Percentiles rank a stretch among this genome's conserved stretches.
These are phyloP conservation scores for Leptinotarsa defecta DNA, from an alignment of 1,140 invertebrate species.

Conservation along the genomic window DNA sequence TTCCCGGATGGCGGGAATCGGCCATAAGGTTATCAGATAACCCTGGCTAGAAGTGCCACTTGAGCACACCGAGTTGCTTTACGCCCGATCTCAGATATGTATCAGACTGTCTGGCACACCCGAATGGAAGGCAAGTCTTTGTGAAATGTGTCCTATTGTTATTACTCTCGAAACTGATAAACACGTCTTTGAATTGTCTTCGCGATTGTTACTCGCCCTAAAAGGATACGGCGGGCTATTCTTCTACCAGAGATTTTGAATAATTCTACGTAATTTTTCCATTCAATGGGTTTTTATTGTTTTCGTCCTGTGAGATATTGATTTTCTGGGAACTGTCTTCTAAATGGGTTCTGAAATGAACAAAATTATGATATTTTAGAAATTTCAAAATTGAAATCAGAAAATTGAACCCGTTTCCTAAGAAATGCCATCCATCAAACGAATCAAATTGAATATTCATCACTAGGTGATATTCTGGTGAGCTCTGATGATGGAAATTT, in stretches of 20 bases:
- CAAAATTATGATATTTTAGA: no score
- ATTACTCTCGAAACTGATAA: slow-evolving; percentile 20
- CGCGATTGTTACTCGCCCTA: slow-evolving; percentile 10
- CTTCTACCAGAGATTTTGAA: neutral
- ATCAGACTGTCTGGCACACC: slow-evolving; percentile 13
- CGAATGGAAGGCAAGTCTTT: slow-evolving; percentile 17
- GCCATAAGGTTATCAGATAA: slow-evolving; percentile 31
- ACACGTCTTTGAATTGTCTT: slow-evolving; percentile 24
- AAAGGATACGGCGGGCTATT: neutral
- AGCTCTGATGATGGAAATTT: no score
- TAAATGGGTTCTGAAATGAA: no score
- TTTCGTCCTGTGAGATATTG: no score
- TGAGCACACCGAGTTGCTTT: slow-evolving; percentile 20
- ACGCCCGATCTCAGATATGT: slow-evolving; percentile 27
- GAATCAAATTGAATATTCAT: no score
- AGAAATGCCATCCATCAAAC: no score
- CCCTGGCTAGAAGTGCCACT: slow-evolving; percentile 20
- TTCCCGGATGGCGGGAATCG: slow-evolving; percentile 24
- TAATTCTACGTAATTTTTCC: neutral
- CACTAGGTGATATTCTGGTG: no score
- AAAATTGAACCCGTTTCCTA: no score
- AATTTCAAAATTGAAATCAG: no score
- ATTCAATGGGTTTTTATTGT: no score
- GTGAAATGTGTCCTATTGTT: slow-evolving; percentile 27
- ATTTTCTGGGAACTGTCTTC: no score